Conservation (phyloP, 1,140 invertebrate species). For the Ceratina calcarata region DNA sequence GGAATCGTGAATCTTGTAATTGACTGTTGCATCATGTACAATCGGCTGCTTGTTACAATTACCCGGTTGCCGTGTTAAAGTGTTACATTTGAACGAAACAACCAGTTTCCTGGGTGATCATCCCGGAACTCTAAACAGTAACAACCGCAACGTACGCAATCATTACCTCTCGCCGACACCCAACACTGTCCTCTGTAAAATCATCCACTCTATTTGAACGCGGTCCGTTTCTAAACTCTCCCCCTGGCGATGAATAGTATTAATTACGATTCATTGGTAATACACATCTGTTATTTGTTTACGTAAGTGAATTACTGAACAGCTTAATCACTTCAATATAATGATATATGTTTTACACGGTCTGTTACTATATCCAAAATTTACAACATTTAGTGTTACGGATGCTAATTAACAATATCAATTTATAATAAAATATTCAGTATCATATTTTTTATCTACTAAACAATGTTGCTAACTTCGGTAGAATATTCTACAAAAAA, state of each 20-base stretch:
- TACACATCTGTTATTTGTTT: no score
- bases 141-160: background rate
- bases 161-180: background rate
- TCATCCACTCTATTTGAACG: background rate
- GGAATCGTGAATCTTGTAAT: background rate
- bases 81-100: background rate
- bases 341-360: no score
- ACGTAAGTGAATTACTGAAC: no score
- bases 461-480: background rate
- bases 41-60: background rate
- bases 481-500: background rate
- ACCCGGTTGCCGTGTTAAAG: background rate
- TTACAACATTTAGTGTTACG: no score
- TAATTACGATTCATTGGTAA: background rate
- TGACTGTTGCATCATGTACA: background rate
- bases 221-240: no score
- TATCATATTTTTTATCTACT: no score
- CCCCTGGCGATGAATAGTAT: background rate
- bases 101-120: background rate
- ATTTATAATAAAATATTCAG: no score
- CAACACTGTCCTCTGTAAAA: background rate
- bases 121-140: background rate
- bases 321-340: no score
- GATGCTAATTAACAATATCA: no score
- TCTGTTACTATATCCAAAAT: no score